These are phyloP conservation scores for Trichonephila clavipes DNA, from an alignment of 1,140 invertebrate genomes.

Conservation along the genomic window DNA sequence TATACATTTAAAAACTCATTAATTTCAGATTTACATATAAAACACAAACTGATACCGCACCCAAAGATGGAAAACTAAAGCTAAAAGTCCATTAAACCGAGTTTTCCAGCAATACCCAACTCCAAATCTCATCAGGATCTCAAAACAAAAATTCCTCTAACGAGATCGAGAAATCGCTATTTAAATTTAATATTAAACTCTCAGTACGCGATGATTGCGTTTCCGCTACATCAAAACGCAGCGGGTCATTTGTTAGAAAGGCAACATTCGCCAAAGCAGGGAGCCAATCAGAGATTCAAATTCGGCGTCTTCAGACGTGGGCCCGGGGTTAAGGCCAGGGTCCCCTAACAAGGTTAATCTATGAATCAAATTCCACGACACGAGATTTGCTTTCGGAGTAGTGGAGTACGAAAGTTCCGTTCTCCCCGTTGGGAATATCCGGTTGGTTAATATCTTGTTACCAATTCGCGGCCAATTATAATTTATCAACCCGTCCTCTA, in stretches of 20 bases:
- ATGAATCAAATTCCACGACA: slow-evolving; percentile 14
- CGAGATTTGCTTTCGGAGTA: neutral
- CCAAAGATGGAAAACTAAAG: too few relatives aligned
- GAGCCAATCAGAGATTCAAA: slow-evolving; percentile 5
- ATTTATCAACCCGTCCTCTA: neutral
- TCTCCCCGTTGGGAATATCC: slow-evolving; percentile 7
- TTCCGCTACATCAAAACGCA: neutral
- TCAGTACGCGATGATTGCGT: neutral
- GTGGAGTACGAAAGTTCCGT: slow-evolving; percentile 4
- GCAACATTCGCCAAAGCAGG: neutral
- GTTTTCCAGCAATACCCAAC: too few relatives aligned
- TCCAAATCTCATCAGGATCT: neutral
- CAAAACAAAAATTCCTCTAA: neutral
- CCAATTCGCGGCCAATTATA: slow-evolving; percentile 26
- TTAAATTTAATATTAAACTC: slow-evolving; percentile 38
- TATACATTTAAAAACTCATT: too few relatives aligned
- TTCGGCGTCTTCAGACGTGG: slow-evolving; percentile 2
- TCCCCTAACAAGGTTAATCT: slow-evolving; percentile 33
- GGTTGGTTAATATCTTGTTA: slow-evolving; percentile 1
- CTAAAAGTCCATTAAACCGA: too few relatives aligned
- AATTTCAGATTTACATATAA: too few relatives aligned
- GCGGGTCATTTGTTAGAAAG: neutral
- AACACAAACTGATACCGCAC: too few relatives aligned
- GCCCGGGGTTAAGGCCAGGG: slow-evolving; percentile 24
- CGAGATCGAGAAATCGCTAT: neutral